Evolutionary conservation across 1,140 invertebrate genomes (phyloP).

Genomic region (Ips nitidus): DNA sequence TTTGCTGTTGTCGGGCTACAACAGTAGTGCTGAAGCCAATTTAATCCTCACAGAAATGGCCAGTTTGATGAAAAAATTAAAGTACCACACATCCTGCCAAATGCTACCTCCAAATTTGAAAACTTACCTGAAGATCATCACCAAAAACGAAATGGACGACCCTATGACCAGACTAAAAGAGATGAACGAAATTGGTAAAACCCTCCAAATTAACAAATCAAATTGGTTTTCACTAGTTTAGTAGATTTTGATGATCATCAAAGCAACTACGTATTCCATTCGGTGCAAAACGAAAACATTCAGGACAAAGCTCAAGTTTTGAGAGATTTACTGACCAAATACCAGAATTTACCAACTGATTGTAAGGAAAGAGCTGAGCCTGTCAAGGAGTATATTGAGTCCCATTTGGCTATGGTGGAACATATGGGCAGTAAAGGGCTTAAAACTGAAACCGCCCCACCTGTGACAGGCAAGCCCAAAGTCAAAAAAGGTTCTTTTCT

Average conservation of each 20-base stretch:
- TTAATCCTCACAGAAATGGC: slow-evolving; percentile 42
- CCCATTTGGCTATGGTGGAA: slow-evolving; percentile 39
- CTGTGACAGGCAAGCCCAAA: not conserved
- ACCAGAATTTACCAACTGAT: slow-evolving; percentile 36
- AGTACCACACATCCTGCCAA: slow-evolving; percentile 42
- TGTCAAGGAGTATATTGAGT: slow-evolving; percentile 42
- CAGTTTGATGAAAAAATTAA: slow-evolving; percentile 42
- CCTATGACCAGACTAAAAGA: slow-evolving; percentile 39
- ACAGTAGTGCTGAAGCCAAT: slow-evolving; percentile 35
- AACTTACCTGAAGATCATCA: slow-evolving; percentile 35
- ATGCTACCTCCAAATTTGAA: slow-evolving; percentile 36
- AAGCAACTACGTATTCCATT: slow-evolving; percentile 41
- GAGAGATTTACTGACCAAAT: slow-evolving; percentile 41
- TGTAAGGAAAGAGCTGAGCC: slow-evolving; percentile 42
- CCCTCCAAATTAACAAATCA: not conserved
- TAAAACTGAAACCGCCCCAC: not conserved
- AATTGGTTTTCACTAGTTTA: not conserved
- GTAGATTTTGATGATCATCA: slow-evolving; percentile 35
- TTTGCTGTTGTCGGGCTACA: slow-evolving; percentile 9
- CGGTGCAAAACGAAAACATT: slow-evolving; percentile 17
- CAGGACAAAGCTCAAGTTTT: slow-evolving; percentile 32
- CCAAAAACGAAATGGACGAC: slow-evolving; percentile 38
- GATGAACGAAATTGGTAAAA: slow-evolving; percentile 34
- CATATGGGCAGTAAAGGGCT: slow-evolving; percentile 8
- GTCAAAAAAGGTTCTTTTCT: not conserved